Evolutionary conservation across 2,888 invertebrate genomes (phyloP).

Genomic region (Eutolmus rufibarbis): DNA sequence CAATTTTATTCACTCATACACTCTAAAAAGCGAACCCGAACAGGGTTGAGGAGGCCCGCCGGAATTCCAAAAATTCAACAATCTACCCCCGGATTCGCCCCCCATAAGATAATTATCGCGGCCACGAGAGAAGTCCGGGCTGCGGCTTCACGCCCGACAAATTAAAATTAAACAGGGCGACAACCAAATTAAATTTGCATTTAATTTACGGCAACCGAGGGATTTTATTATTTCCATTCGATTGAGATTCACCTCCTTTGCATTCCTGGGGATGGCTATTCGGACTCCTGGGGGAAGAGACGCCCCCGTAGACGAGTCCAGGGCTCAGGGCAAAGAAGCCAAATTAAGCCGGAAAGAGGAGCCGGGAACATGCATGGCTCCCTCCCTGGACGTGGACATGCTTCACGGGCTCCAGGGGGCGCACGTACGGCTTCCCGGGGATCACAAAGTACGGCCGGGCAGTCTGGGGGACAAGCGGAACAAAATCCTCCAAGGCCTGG

Average conservation of each 20-base stretch:
- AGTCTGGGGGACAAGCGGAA: not conserved
- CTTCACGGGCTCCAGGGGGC: not conserved
- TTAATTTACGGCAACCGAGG: constrained; percentile 9
- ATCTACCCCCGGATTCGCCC: not conserved
- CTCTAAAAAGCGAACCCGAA: not conserved
- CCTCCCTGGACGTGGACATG: not conserved
- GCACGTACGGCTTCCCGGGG: not conserved
- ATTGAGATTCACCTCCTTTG: constrained; percentile 21
- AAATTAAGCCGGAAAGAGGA: constrained; percentile 17
- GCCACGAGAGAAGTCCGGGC: not conserved
- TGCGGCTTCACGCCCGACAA: not conserved
- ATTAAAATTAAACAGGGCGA: constrained; percentile 28
- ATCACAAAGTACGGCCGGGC: not conserved
- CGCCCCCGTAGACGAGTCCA: not conserved
- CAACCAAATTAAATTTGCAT: constrained; percentile 26
- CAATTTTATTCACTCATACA: not conserved
- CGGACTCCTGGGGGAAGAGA: not conserved
- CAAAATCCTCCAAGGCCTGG: not conserved
- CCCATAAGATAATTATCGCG: not conserved
- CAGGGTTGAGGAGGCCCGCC: not conserved
- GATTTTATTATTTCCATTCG: constrained; percentile 1
- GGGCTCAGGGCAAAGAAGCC: constrained; percentile 4
- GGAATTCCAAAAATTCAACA: not conserved
- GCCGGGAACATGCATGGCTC: not conserved
- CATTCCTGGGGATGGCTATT: not conserved